Base-by-base conservation (phyloP, 1,140 invertebrate genomes). In the Heliconius congener region DNA sequence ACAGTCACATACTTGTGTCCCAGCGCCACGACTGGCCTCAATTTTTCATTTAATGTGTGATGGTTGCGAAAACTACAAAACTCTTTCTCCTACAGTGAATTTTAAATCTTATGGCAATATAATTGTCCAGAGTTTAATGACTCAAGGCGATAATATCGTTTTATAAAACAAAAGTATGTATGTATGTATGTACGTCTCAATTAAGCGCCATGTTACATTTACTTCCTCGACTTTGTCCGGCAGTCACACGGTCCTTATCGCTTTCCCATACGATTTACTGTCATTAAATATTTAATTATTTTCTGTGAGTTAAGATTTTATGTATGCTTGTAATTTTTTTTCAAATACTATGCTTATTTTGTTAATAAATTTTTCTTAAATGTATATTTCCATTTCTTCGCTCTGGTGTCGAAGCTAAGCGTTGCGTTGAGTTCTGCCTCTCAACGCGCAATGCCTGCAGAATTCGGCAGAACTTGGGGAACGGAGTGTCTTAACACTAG, bases 251-350 rank as follows among this genome's bases (percentile, higher is more conserved):
- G 71, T 81, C 39, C 50, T 83, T 86, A 84, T 85, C 86, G 71
- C 79, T 79, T 87, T 87, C 87, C 77, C 86, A 87, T 78, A 72
- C 76, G 81, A 83, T 84, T 88, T 85, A 73, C 77, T 66, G 73
- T 83, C 80, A 86, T 82, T 82, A 82, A 81, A 66, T 16, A 57
- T 78, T 79, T 86, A 86, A 81, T 78, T 81, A 78, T 57, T 46
- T 71, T 37, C 3, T 57, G 46, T 55, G 46, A 27, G 18, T 39
- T 9, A 19, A 16, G 11, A 46, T 46, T n/a, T 46, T 2, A 1
- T 39, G n/a, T 73, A 16, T 73, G 34, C 34, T 39, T 27, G 50
- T 72, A 72, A 8, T 39, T 19, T 72, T 72, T 66, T 57, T 57
- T 37, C 6, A 37, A 37, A 9, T 23, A 57, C 2, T 23, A 23